These are phyloP conservation scores for Blera fallax DNA, from an alignment of 2,888 invertebrate species.

Conservation along the genomic window DNA sequence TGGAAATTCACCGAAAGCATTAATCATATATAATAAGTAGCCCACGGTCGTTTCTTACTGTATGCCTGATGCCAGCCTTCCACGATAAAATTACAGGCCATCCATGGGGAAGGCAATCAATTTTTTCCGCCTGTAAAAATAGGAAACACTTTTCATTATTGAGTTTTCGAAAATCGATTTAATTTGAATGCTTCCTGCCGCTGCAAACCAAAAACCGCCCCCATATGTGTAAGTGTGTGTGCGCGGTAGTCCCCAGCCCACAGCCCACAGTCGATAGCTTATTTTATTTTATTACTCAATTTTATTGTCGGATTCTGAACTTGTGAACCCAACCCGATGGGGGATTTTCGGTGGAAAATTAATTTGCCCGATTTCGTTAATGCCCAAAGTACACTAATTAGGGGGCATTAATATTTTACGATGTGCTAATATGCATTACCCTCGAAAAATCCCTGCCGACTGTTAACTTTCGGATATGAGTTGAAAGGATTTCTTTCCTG, in stretches of 20 bases:
- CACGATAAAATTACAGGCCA: background rate
- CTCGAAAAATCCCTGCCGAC: constrained; percentile 65
- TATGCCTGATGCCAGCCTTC: background rate
- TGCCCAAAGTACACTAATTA: constrained; percentile 70
- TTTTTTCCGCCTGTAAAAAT: background rate
- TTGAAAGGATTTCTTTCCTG: constrained; percentile 69
- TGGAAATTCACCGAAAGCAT: background rate
- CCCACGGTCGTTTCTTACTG: background rate
- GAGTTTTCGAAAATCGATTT: constrained; percentile 16
- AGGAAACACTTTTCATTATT: background rate
- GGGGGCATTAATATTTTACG: constrained; percentile 70
- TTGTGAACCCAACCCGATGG: background rate
- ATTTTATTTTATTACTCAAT: constrained; percentile 27
- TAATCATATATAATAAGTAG: constrained; percentile 2
- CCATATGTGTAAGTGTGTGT: no score
- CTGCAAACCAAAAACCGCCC: background rate
- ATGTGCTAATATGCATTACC: constrained; percentile 69
- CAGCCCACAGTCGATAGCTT: background rate
- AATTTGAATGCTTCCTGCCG: background rate
- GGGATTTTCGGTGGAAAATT: constrained; percentile 45
- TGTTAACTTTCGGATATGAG: constrained; percentile 63
- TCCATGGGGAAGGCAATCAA: background rate
- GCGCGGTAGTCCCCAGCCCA: no score
- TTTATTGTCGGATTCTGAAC: constrained; percentile 29
- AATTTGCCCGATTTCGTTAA: constrained; percentile 59